Evolutionary conservation across 2,113 vertebrate species (phyloP), one percentile per base, ranked within the genome.

Genomic region (Hystrix brachyura): DNA sequence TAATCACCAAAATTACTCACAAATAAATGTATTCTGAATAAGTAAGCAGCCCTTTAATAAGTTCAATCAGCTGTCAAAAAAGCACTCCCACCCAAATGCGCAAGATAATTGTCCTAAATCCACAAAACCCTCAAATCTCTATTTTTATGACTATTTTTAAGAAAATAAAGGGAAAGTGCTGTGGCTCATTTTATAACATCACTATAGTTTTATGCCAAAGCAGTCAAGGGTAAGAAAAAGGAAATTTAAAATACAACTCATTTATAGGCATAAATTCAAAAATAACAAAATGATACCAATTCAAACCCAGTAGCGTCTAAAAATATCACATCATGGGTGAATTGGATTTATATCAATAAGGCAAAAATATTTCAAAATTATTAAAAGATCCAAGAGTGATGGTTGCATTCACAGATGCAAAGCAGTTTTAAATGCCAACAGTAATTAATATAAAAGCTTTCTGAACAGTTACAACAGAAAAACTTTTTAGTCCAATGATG

Each of bases 1-100:
- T 48, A 90, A 88, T 87, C 43, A 87, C 34, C 14, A 59, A 76
- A 84, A 71, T 87, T 10, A 62, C 23, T 94, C 57, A 91, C 69
- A 94, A 93, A 60, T 53, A 62, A 76, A 90, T 7, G 32, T 19
- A 29, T 82, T 90, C 15, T 32, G 8, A 94, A 23, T 65, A 93
- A 23, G 27, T 34, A 38, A 51, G 46, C 0, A 74, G 38, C 25
- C 19, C 69, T 62, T 76, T 76, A 85, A 72, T 62, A 57, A 91
- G 51, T 83, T 69, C 1, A 80, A 51, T 43, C 14, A 46, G 3
- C 38, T 89, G 2, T 84, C 29, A 74, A 57, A 93, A 51, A 29
- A 32, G 32, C 25, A 80, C 32, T 64, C 5, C 15, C 14, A 93
- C 43, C 6, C 7, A 82, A 34, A 17, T 87, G n/a, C 38, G 86